A percentile compares a stretch with the other conserved stretches of the same genome.
phyloP scores from a whole-genome alignment of 2,113 vertebrate species.

The Gila orcuttii region DNA sequence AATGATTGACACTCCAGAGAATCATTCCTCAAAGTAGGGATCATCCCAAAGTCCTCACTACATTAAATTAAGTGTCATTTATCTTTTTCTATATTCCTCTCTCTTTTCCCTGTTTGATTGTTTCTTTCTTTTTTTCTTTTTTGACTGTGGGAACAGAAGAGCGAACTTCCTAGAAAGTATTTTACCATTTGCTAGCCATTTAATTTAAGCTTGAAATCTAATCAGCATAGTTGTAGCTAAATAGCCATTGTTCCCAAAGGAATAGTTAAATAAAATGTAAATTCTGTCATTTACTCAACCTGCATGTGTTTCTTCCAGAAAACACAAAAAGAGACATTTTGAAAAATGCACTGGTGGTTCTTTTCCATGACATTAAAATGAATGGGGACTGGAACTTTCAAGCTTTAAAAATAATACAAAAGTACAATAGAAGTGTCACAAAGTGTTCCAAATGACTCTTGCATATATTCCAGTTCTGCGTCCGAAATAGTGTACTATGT shows the following conservation, averaged over 20 bases:
- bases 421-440: not conserved
- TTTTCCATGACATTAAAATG: not conserved
- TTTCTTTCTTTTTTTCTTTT: not conserved
- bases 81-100: constrained; percentile 15
- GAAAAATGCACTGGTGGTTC: not conserved
- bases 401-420: not conserved
- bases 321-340: not conserved
- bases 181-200: not conserved
- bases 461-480: not conserved
- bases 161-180: constrained; percentile 6
- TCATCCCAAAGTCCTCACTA: constrained; percentile 31
- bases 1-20: constrained; percentile 39
- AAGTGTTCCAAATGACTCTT: not conserved
- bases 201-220: constrained; percentile 1
- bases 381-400: not conserved
- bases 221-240: not conserved
- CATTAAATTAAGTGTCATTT: constrained; percentile 32
- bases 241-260: not conserved
- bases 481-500: too few relatives aligned
- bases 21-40: constrained; percentile 12
- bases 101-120: constrained; percentile 18
- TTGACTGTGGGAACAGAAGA: constrained; percentile 29
- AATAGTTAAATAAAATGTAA: not conserved
- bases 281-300: not conserved
- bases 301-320: not conserved